Conservation (phyloP, 2,888 invertebrate genomes). For the Leptodirus hochenwartii region DNA sequence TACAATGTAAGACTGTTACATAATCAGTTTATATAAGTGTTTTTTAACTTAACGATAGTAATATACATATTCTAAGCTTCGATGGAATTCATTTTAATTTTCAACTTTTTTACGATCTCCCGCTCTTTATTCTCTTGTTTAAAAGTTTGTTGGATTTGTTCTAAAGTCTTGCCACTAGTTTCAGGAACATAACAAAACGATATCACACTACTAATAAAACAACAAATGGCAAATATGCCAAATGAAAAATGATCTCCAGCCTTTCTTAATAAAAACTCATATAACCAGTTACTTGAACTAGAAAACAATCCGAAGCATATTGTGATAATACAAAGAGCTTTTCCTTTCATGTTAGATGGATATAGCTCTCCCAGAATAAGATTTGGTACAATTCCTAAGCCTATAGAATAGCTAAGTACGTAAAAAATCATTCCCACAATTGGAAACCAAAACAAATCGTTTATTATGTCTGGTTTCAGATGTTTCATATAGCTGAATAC, state of each 20-base stretch:
- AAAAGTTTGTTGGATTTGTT: constrained; percentile 21
- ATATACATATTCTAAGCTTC: too few species aligned
- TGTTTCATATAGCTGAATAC: too few species aligned
- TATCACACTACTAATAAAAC: constrained; percentile 15
- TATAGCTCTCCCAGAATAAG: constrained; percentile 15
- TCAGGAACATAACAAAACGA: constrained; percentile 20
- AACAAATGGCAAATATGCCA: constrained; percentile 15
- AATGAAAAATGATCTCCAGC: constrained; percentile 18
- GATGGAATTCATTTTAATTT: too few species aligned
- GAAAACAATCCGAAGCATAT: constrained; percentile 15
- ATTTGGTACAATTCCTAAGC: constrained; percentile 14
- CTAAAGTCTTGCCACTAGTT: constrained; percentile 22
- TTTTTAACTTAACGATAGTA: too few species aligned
- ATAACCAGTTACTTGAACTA: constrained; percentile 16
- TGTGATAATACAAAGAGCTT: constrained; percentile 16
- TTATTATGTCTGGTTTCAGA: too few species aligned
- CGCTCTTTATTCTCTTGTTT: too few species aligned
- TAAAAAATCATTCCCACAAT: constrained; percentile 13
- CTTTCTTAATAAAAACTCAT: constrained; percentile 16
- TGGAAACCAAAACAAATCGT: constrained; percentile 13
- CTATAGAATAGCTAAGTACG: constrained; percentile 12
- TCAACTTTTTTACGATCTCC: too few species aligned
- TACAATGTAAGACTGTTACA: too few species aligned
- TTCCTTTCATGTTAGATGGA: constrained; percentile 14
- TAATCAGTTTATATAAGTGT: too few species aligned